Percentiles rank a stretch among this genome's conserved stretches.
Conservation (phyloP, 2,113 vertebrate species). For the Phocoena phocoena region DNA sequence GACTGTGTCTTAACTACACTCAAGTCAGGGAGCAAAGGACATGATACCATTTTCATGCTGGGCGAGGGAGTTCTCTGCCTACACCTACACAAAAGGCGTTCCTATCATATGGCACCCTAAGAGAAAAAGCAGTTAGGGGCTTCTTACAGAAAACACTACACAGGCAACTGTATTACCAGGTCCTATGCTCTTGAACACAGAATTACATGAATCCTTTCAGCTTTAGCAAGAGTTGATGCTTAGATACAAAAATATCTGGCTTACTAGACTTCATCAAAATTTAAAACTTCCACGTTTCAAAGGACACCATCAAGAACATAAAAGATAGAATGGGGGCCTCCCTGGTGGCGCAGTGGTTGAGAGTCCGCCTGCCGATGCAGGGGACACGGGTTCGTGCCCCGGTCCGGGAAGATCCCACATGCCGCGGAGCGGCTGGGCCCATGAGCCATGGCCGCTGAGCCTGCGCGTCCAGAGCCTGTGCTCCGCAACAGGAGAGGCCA, state of each 20-base stretch:
- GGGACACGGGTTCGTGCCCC: too few species aligned
- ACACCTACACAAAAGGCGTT: neutral
- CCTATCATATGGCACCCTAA: neutral
- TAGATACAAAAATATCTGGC: neutral
- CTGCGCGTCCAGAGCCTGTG: too few species aligned
- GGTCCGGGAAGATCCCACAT: too few species aligned
- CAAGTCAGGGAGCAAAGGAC: too few species aligned
- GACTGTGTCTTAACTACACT: neutral
- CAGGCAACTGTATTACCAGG: neutral
- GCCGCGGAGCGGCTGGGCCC: too few species aligned
- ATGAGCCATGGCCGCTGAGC: too few species aligned
- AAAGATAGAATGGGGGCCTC: neutral
- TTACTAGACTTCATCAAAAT: neutral
- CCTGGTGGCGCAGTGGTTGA: too few species aligned
- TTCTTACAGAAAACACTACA: neutral
- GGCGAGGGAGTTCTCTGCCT: neutral
- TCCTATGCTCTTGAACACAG: neutral
- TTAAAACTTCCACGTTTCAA: neutral
- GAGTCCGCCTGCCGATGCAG: too few species aligned
- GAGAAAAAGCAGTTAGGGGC: neutral
- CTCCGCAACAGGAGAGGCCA: too few species aligned
- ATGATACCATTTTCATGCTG: neutral
- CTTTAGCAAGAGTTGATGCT: neutral
- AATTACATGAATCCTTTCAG: neutral
- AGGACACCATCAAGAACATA: neutral